A percentile compares a stretch with the other conserved stretches of the same genome.
phyloP scores from a whole-genome alignment of 2,888 invertebrate species.

The Parnassius mnemosyne region DNA sequence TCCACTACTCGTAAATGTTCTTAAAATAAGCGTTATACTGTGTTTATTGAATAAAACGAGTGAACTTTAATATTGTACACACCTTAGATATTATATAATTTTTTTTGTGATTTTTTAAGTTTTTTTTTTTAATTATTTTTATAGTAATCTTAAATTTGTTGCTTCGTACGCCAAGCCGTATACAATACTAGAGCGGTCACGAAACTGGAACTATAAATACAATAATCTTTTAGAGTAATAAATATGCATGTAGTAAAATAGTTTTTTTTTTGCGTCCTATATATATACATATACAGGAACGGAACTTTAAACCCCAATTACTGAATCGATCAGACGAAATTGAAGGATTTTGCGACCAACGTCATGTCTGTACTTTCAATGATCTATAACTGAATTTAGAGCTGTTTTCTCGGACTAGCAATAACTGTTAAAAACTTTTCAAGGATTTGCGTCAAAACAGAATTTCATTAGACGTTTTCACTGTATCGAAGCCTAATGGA shows the following conservation, averaged over 20 bases:
- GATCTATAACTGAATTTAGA: neutral
- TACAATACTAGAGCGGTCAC: conserved; percentile 75
- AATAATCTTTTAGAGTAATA: conserved; percentile 57
- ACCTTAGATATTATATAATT: conserved; percentile 56
- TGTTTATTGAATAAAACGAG: conserved; percentile 53
- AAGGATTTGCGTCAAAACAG: conserved; percentile 15
- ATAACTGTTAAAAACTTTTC: conserved; percentile 1
- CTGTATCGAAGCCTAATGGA: conserved; percentile 34
- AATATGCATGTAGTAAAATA: conserved; percentile 70
- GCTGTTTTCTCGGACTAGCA: conserved; percentile 20
- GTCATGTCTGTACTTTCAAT: neutral
- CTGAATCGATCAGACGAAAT: conserved; percentile 1
- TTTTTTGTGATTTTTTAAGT: conserved; percentile 55
- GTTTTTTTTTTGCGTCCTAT: conserved; percentile 45
- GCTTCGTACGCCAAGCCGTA: conserved; percentile 71
- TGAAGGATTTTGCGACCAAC: neutral
- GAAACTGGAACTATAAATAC: conserved; percentile 63
- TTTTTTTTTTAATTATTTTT: conserved; percentile 48
- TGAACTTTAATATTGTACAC: conserved; percentile 76
- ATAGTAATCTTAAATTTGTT: conserved; percentile 68
- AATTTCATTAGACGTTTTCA: conserved; percentile 33
- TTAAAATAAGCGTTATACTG: conserved; percentile 64
- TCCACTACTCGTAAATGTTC: conserved; percentile 71
- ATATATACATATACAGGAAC: conserved; percentile 38
- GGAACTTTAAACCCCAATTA: conserved; percentile 36